These are phyloP conservation scores for Megaceryle maxima DNA, from an alignment of 2,113 vertebrate species.

Conservation along the genomic window DNA sequence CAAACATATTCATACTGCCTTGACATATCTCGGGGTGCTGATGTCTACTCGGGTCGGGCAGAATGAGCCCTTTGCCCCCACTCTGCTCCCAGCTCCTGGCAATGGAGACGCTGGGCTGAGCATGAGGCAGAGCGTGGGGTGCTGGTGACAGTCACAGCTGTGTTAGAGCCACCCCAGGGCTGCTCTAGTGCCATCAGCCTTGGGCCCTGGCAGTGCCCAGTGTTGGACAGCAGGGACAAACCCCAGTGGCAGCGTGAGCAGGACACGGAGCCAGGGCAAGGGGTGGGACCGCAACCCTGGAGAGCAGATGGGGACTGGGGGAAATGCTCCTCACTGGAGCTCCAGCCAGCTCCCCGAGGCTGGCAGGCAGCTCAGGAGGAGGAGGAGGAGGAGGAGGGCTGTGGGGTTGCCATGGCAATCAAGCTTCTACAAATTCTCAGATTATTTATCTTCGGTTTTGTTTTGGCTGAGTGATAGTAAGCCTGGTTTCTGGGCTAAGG, in stretches of 20 bases:
- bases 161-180: neutral
- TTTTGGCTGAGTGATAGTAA: neutral
- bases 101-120: neutral
- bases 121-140: neutral
- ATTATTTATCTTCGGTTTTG: conserved; percentile 6
- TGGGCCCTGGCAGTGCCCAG: neutral
- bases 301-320: neutral
- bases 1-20: neutral
- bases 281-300: neutral
- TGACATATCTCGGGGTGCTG: fast-evolving
- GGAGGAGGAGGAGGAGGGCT: neutral
- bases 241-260: fast-evolving
- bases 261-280: fast-evolving
- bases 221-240: neutral
- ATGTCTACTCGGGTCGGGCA: fast-evolving
- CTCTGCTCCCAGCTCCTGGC: neutral
- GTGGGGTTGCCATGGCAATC: conserved; percentile 31
- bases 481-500: neutral
- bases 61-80: neutral
- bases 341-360: neutral
- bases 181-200: neutral
- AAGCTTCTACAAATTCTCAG: neutral
- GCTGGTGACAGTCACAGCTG: neutral
- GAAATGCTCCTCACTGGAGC: neutral
- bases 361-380: neutral